Evolutionary conservation across 1,140 invertebrate genomes (phyloP), one percentile per base, ranked within the genome.

Genomic region (Ips nitidus): DNA sequence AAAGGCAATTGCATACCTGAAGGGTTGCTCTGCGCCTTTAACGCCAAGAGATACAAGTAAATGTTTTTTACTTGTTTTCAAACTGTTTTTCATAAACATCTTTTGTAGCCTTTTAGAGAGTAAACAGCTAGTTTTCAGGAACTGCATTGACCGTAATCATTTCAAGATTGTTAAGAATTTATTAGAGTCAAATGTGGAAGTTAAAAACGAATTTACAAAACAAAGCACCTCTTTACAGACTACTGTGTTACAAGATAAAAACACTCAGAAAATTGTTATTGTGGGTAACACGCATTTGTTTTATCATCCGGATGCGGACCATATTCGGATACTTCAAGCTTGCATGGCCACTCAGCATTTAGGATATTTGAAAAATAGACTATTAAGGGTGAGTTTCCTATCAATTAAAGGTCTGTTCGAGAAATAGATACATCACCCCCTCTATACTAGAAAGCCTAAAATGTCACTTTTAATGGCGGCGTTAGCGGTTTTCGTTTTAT

Each of bases 251-350:
- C 82, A 88, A 76, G 86, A 86, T 4, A 78, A 84, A 57, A 85
- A 85, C 75, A 82, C 82, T 4, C 81, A 83, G 63, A 81, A 88
- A 73, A 81, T 87, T 61, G 66, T 95, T 42, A 78, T 95, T 64
- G 84, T 95, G 59, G 93, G 88, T 38, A 97, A 95, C 77, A 97
- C 94, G 1, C 96, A 98, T 84, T 84, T 98, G 22, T 98, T 94
- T 80, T 98, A 95, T 78, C 91, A 94, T 78, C 93, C 94, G 1
- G 87, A 92, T 80, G 91, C 93, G 4, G 90, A 94, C 82, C 91
- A 96, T 77, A 91, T 98, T 73, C 82, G 96, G 73, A 80, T 97
- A 2, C 78, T 97, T 42, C 91, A 93, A 84, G 86, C 84, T 47
- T 89, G 86, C 53, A 86, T 89, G 73, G 75, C 83, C 5, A 83